phyloP scores from a whole-genome alignment of 1,140 invertebrate species.

The Megalonaias nervosa region DNA sequence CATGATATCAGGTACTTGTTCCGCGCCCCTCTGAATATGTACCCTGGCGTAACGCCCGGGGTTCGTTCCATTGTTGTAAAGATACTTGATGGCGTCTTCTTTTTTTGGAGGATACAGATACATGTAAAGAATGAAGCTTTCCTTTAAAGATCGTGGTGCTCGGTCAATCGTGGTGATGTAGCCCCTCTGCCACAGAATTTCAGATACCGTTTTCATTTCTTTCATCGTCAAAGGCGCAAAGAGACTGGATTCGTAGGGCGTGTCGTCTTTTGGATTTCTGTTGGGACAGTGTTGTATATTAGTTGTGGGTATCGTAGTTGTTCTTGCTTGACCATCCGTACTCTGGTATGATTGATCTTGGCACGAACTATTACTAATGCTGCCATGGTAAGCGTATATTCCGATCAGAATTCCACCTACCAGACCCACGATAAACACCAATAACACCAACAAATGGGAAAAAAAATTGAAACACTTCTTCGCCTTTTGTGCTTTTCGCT shows the following conservation, averaged over 20 bases:
- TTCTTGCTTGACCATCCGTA: neutral
- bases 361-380: neutral
- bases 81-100: constrained; percentile 11
- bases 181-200: neutral
- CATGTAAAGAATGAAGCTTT: constrained; percentile 20
- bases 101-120: constrained; percentile 16
- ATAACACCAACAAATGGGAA: constrained; percentile 10
- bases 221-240: constrained; percentile 15
- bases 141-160: constrained; percentile 13
- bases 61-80: constrained; percentile 1
- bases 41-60: constrained; percentile 16
- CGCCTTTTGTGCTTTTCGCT: too few relatives aligned
- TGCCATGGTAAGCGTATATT: constrained; percentile 26
- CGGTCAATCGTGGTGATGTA: constrained; percentile 12
- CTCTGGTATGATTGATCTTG: too few relatives aligned
- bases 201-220: constrained; percentile 26
- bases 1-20: constrained; percentile 26
- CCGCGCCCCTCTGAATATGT: constrained; percentile 8
- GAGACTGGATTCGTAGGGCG: constrained; percentile 13
- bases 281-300: constrained; percentile 1
- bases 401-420: constrained; percentile 22
- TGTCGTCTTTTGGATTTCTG: constrained; percentile 9
- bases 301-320: neutral
- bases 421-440: constrained; percentile 16
- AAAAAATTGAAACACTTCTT: too few relatives aligned